Conservation (phyloP, 2,113 vertebrate genomes). For the Chionodraco myersi region DNA sequence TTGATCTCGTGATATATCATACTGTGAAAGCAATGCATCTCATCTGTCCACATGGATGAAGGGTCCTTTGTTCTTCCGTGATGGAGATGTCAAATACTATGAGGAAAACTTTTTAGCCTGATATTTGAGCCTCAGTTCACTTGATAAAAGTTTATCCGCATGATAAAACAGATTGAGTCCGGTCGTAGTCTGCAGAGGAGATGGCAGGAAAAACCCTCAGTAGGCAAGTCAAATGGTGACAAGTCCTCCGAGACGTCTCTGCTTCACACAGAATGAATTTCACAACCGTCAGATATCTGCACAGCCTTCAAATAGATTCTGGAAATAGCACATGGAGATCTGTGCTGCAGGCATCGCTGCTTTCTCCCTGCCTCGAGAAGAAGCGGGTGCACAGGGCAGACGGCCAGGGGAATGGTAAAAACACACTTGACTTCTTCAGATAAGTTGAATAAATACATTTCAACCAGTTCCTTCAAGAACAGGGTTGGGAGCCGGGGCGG, state of each 20-base stretch:
- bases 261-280: slow-evolving; percentile 50
- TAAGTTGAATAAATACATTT: not conserved
- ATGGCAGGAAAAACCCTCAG: not conserved
- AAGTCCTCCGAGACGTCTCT: slow-evolving; percentile 20
- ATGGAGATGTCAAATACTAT: slow-evolving; percentile 28
- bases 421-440: not conserved
- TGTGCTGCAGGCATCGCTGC: not conserved
- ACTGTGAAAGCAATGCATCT: not conserved
- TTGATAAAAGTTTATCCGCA: slow-evolving; percentile 15
- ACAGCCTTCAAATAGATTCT: slow-evolving; percentile 17
- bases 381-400: not conserved
- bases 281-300: slow-evolving; percentile 42
- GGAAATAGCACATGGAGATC: not conserved
- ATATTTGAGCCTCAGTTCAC: not conserved
- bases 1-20: not conserved
- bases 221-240: slow-evolving; percentile 7
- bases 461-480: not conserved
- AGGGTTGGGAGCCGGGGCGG: too few relatives aligned
- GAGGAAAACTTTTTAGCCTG: not conserved
- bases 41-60: not conserved
- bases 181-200: slow-evolving; percentile 18
- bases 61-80: not conserved
- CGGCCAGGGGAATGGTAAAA: not conserved
- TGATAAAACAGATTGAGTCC: slow-evolving; percentile 17
- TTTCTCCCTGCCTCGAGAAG: not conserved